Evolutionary conservation across 2,888 invertebrate genomes (phyloP).

Genomic region (Boloria euphrosyne): DNA sequence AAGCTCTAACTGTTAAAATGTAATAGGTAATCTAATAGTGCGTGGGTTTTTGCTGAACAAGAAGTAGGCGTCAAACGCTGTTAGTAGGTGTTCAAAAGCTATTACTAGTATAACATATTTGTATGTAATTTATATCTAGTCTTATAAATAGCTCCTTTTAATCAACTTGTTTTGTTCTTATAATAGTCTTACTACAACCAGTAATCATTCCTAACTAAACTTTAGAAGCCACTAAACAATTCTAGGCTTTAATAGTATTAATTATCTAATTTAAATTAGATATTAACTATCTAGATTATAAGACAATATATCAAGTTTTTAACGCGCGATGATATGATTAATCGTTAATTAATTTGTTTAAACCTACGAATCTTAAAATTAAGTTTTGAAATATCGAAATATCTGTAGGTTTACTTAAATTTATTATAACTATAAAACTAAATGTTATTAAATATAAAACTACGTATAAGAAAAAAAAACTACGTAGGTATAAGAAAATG

Average conservation of each 20-base stretch:
- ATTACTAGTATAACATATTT: conserved; percentile 7
- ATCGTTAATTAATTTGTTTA: too few species aligned
- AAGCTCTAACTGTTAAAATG: conserved; percentile 15
- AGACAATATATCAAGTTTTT: neutral
- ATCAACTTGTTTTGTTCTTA: conserved; percentile 6
- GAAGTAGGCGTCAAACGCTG: conserved; percentile 27
- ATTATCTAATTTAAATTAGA: too few species aligned
- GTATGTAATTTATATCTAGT: conserved; percentile 7
- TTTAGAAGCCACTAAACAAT: neutral
- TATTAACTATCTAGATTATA: too few species aligned
- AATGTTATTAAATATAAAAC: too few species aligned
- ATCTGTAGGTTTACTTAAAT: too few species aligned
- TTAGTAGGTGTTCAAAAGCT: too few species aligned
- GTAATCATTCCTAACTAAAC: neutral
- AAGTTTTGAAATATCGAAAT: too few species aligned
- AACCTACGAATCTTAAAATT: too few species aligned
- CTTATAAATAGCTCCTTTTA: conserved; percentile 12
- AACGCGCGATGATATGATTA: too few species aligned
- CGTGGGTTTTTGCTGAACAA: conserved; percentile 29
- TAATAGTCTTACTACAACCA: neutral
- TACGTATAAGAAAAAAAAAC: too few species aligned
- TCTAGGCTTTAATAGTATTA: conserved; percentile 1
- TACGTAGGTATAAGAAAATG: too few species aligned
- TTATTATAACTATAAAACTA: too few species aligned
- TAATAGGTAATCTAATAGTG: conserved; percentile 21